A percentile compares a stretch with the other conserved stretches of the same genome.
These are phyloP conservation scores for Bugulina stolonifera DNA, from an alignment of 2,888 invertebrate genomes.

Conservation along the genomic window DNA sequence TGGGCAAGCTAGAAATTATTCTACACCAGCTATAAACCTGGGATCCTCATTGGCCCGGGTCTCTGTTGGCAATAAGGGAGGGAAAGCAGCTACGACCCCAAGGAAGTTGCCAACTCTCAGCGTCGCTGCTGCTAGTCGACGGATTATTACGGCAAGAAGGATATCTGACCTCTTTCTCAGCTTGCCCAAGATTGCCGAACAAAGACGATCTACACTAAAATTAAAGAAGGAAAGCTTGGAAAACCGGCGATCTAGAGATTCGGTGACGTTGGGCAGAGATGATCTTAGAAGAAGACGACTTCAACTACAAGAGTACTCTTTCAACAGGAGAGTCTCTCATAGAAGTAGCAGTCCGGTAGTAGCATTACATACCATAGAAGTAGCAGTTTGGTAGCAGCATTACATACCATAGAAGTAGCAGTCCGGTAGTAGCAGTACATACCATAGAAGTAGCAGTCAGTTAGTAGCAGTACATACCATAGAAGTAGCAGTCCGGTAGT, in stretches of 20 bases:
- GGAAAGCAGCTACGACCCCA: not conserved
- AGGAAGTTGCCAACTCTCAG: not conserved
- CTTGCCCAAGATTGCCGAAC: not conserved
- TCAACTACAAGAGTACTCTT: not conserved
- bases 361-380: not conserved
- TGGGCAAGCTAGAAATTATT: not conserved
- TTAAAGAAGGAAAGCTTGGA: not conserved
- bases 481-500: too few species aligned
- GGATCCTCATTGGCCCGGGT: not conserved
- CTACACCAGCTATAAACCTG: not conserved
- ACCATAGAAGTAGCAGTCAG: too few species aligned
- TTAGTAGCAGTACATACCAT: too few species aligned
- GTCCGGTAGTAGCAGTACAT: too few species aligned
- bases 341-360: not conserved
- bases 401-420: too few species aligned
- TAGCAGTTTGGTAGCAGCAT: too few species aligned
- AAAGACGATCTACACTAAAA: not conserved
- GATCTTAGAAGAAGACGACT: constrained; percentile 11
- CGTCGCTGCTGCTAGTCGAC: not conserved
- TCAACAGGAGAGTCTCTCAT: not conserved
- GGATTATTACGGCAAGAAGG: not conserved
- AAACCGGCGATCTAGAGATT: not conserved
- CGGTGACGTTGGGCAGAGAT: not conserved
- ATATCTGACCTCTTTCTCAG: not conserved
- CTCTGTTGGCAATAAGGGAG: not conserved